Evolutionary conservation across 2,888 invertebrate species (phyloP), one percentile per base, ranked within the genome.

Genomic region (Hedychridium roseum): DNA sequence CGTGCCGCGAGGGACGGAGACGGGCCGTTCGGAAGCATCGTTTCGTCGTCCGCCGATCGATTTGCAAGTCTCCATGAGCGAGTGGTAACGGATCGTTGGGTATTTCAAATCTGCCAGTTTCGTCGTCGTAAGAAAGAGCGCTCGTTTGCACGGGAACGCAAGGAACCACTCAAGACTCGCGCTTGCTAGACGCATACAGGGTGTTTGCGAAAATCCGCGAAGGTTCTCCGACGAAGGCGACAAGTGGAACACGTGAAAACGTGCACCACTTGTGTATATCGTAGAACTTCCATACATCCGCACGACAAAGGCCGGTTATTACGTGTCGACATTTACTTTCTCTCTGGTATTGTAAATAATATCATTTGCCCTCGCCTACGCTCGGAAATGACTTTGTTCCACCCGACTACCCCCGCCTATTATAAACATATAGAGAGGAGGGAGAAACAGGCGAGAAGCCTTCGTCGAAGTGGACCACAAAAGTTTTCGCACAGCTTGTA

Each of bases 261-360:
- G n/a, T n/a, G 16, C n/a, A 4, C 7, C 34, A n/a, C n/a, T n/a
- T n/a, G n/a, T n/a, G n/a, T n/a, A n/a, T n/a, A n/a, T n/a, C 12
- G n/a, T n/a, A n/a, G 28, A 28, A 28, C 27, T 27, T 27, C 27
- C 27, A 27, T 27, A 4, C 9, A 27, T 4, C 9, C 5, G 27
- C 27, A 11, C 5, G 27, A 9, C 20, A 4, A 43, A 44, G 28
- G 31, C 9, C 38, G 36, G 38, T 43, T 43, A 48, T 49, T 48
- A 47, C 50, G 42, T 49, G 45, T 54, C 57, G 40, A 52, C 45
- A 48, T 54, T 61, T 54, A 42, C 34, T 58, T 53, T 54, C 42
- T 52, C 54, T 63, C 56, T 57, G 45, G 49, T 53, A 48, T 52
- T 63, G 62, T 63, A 63, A 62, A 63, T 62, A 62, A 57, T 61